Conservation (phyloP, 2,113 vertebrate species). For the Caranx melampygus region DNA sequence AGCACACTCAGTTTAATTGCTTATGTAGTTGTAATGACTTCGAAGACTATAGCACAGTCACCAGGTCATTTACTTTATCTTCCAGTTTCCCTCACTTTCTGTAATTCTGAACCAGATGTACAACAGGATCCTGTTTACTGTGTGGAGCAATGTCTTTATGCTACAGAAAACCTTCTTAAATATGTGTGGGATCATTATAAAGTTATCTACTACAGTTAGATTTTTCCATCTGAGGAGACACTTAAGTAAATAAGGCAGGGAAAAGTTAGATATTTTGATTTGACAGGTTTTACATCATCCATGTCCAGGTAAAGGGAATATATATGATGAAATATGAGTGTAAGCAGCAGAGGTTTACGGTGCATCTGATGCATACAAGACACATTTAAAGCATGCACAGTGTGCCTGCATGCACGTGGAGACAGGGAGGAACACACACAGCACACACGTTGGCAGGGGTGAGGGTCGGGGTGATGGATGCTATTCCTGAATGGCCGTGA, state of each 20-base stretch:
- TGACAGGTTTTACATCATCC: background rate
- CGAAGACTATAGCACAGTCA: slow-evolving; percentile 4
- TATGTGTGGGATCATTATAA: background rate
- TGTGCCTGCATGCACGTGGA: background rate
- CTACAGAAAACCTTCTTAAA: background rate
- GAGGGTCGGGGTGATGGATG: slow-evolving; percentile 79
- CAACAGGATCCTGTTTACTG: background rate
- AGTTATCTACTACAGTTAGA: background rate
- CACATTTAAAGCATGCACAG: background rate
- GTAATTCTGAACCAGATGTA: background rate
- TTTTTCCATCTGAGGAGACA: background rate
- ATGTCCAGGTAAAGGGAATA: background rate
- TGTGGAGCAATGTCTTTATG: background rate
- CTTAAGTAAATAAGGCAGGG: background rate
- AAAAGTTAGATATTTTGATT: background rate
- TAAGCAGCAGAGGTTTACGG: background rate
- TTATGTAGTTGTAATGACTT: slow-evolving; percentile 5
- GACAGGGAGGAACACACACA: slow-evolving; percentile 38
- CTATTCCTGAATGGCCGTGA: slow-evolving; percentile 72
- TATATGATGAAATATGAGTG: slow-evolving; percentile 40
- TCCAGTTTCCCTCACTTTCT: background rate
- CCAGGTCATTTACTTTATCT: background rate
- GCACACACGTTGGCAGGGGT: slow-evolving; percentile 66
- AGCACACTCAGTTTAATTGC: slow-evolving; percentile 5
- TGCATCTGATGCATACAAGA: slow-evolving; percentile 13